A percentile compares a stretch with the other conserved stretches of the same genome.
These are phyloP conservation scores for Latrodectus hesperus DNA, from an alignment of 2,888 invertebrate genomes.

Conservation along the genomic window DNA sequence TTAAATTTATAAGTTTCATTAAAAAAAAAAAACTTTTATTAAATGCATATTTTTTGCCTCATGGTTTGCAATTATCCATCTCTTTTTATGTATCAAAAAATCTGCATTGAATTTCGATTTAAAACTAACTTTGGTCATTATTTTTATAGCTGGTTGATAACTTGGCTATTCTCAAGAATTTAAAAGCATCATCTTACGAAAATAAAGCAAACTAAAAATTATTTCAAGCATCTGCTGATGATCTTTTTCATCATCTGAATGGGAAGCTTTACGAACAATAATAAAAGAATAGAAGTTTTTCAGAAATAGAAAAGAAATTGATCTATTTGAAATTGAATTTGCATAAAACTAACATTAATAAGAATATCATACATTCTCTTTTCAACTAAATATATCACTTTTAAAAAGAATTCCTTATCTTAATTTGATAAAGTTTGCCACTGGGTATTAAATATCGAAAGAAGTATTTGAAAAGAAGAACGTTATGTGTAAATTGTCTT, in stretches of 20 bases:
- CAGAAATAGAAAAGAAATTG: neutral
- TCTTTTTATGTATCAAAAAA: conserved; percentile 12
- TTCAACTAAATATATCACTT: too few species aligned
- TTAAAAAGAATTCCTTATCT: too few species aligned
- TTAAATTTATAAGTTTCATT: too few species aligned
- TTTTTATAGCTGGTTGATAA: conserved; percentile 14
- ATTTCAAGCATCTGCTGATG: conserved; percentile 16
- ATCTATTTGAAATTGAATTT: conserved; percentile 26
- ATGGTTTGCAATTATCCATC: too few species aligned
- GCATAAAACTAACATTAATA: conserved; percentile 36
- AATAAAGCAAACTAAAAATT: conserved; percentile 1
- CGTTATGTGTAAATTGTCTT: too few species aligned
- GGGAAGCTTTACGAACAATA: neutral
- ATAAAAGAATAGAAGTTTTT: neutral
- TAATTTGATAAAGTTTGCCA: too few species aligned
- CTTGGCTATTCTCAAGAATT: neutral
- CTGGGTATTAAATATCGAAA: too few species aligned
- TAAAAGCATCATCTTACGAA: neutral
- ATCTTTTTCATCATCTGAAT: conserved; percentile 16
- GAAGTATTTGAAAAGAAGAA: too few species aligned
- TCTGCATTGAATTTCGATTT: conserved; percentile 32
- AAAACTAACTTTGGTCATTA: conserved; percentile 10
- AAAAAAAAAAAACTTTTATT: too few species aligned
- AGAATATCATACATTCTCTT: too few species aligned
- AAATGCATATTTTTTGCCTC: too few species aligned